Base-by-base conservation (phyloP, 1,140 invertebrate genomes). In the Plodia interpunctella region DNA sequence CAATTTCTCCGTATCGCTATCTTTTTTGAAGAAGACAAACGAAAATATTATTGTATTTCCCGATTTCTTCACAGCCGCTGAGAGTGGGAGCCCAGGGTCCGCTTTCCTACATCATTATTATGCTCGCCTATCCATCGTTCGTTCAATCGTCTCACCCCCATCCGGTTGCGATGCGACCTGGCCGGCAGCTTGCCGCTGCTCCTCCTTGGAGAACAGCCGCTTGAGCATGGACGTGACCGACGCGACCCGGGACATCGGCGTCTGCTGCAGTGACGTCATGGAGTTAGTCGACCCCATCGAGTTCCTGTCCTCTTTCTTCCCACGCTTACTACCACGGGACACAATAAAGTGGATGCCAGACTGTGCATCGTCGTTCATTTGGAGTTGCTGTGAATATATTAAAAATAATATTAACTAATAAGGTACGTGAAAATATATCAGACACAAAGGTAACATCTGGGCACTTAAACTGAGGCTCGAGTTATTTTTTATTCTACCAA, bases 181-280 rank as follows among this genome's bases (percentile, higher is more conserved):
- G 1, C 65, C 57, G 11, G 60, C 62, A 3, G 64, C 65, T 60
- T 72, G 66, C 17, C 76, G 70, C 52, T 90, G 90, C 13, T 94
- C 94, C 44, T 96, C 95, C 49, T 93, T 92, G 49, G 93, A 95
- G 65, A 96, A 95, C 49, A 97, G 83, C 68, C 94, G 90, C 61
- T 94, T 95, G 0, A 97, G 78, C 65, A 95, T 93, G 10, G 92
- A 95, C 0, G 95, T 94, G 8, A 96, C 94, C 0, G 93, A 94
- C 60, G 93, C 94, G 0, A 94, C 92, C 25, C 95, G 84, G 0
- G 94, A 92, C 59, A 96, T 91, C 0, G 94, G 94, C 90, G 67
- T 91, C 80, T 61, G 91, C 76, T 74, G 90, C 67, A 77, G 86
- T 6, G 91, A 81, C 74, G 87, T 64, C 91, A 92, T 70, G 65